Base-by-base conservation (phyloP, 2,113 vertebrate genomes). In the Capreolus pygargus region DNA sequence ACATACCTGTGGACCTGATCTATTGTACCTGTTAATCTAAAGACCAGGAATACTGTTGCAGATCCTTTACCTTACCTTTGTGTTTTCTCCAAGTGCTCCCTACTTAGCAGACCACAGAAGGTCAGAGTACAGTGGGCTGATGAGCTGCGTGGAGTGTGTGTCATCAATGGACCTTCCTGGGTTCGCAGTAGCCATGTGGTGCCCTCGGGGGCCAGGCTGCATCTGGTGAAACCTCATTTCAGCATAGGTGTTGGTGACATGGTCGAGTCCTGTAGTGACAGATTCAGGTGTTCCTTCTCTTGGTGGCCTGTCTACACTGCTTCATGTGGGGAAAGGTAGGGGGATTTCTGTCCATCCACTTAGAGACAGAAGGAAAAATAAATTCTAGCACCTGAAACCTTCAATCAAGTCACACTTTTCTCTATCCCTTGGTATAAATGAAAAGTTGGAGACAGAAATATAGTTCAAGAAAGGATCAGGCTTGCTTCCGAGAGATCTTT, bases 211-310 rank as follows among this genome's bases (percentile, higher is more conserved):
- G 21, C 39, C 11, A 45, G 15, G 54, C 54, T 96, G n/a, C 88
- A 82, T 82, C 91, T 96, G 93, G 64, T 85, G 76, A 95, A 94
- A 86, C 76, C 94, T 96, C 55, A 91, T 94, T 97, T 93, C 57
- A 23, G 82, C 30, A 21, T 47, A 91, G 39, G 89, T 91, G 82
- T 88, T 95, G 83, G 76, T 97, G 74, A 94, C 47, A 86, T 17
- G 47, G 25, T 47, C 7, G 74, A 64, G 43, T 74, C 54, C 52
- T 55, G 52, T 58, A 94, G 74, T 64, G 55, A 90, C 58, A 58
- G 39, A 87, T 84, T 85, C 58, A 76, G 47, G 90, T 88, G 82
- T 23, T 81, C 15, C 33, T 78, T 76, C 92, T 14, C 58, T 97
- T 76, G 86, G 27, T 97, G 54, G 43, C 28, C 52, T 88, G 14